Evolutionary conservation across 2,113 vertebrate genomes (phyloP).

Genomic region (Dolichotis patagonum): DNA sequence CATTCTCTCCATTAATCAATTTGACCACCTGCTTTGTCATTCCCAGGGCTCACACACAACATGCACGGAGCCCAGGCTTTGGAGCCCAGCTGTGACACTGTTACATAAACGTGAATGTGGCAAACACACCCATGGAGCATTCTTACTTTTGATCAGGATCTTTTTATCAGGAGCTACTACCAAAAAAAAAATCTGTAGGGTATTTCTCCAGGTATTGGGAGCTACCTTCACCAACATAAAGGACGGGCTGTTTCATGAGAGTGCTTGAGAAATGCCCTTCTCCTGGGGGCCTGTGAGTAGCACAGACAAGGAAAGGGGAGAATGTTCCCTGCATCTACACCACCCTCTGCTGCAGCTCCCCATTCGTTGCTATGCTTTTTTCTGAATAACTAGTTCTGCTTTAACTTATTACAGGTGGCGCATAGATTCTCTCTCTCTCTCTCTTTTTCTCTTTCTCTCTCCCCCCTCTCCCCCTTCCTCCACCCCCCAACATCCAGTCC

Average conservation of each 20-base stretch:
- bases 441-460: not conserved
- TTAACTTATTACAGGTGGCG: constrained; percentile 38
- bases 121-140: constrained; percentile 16
- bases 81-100: not conserved
- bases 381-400: not conserved
- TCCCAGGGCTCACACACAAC: constrained; percentile 60
- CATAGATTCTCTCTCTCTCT: not conserved
- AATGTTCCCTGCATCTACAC: not conserved
- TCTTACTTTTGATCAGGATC: constrained; percentile 9
- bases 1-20: constrained; percentile 70
- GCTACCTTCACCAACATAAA: not conserved
- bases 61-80: not conserved
- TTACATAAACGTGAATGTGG: constrained; percentile 44
- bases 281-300: not conserved
- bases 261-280: not conserved
- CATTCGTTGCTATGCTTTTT: not conserved
- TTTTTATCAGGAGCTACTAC: not conserved
- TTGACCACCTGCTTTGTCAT: constrained; percentile 65
- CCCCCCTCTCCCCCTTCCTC: too few relatives aligned
- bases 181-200: not conserved
- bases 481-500: not conserved
- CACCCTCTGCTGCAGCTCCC: not conserved
- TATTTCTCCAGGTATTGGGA: not conserved
- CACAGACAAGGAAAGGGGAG: not conserved
- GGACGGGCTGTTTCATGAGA: not conserved